Percentiles rank a stretch among this genome's conserved stretches.
Conservation (phyloP, 2,113 vertebrate species). For the Lycaon pictus region DNA sequence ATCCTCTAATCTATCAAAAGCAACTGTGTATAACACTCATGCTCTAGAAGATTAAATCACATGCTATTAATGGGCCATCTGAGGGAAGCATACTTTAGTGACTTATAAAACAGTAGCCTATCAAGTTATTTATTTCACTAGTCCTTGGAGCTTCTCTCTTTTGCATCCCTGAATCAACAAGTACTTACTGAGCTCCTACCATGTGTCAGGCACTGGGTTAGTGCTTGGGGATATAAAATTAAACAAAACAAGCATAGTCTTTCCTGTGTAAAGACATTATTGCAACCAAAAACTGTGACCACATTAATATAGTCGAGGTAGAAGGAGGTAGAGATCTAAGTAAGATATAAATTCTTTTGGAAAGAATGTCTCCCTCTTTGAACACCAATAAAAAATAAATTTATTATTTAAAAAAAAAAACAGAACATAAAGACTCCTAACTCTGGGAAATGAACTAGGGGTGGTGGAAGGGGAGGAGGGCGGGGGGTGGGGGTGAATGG, state of each 20-base stretch:
- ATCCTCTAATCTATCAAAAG: background rate
- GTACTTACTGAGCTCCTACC: background rate
- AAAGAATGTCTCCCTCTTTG: background rate
- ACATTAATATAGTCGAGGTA: background rate
- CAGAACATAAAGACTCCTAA: too few relatives aligned
- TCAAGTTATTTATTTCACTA: background rate
- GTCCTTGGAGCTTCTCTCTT: background rate
- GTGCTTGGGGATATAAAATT: background rate
- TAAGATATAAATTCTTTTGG: constrained; percentile 5
- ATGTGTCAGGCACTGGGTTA: background rate
- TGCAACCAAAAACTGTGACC: background rate
- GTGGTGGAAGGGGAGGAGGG: too few relatives aligned
- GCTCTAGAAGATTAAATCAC: constrained; percentile 36
- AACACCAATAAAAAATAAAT: background rate
- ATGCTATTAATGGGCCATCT: background rate
- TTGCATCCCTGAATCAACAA: constrained; percentile 10
- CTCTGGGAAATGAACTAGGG: too few relatives aligned
- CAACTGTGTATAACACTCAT: background rate
- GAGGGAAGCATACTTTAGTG: background rate
- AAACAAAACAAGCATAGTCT: constrained; percentile 20
- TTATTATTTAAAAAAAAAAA: too few relatives aligned
- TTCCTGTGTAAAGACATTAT: background rate
- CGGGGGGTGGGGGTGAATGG: too few relatives aligned
- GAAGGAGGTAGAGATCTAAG: background rate
- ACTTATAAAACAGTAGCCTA: background rate